Evolutionary conservation across 2,113 vertebrate species (phyloP).

Genomic region (Hemiscyllium ocellatum): DNA sequence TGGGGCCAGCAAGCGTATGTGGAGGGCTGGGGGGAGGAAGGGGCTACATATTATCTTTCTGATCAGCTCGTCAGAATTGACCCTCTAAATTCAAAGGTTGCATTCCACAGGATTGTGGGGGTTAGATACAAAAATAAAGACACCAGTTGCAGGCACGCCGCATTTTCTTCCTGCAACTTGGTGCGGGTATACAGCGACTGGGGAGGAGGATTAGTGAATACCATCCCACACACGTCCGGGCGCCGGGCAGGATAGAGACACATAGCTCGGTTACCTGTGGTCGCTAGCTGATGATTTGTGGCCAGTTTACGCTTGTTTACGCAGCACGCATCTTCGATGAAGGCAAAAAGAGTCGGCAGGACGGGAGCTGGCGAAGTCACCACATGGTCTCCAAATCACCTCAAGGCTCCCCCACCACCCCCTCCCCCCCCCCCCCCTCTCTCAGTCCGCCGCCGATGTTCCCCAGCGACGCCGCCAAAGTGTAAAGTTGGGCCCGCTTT

Average conservation of each 20-base stretch:
- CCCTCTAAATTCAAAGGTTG: too few species aligned
- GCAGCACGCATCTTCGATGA: slow-evolving; percentile 7
- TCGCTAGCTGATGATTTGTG: slow-evolving; percentile 11
- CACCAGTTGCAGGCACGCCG: slow-evolving; percentile 13
- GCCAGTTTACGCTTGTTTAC: slow-evolving; percentile 4
- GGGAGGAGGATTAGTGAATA: too few species aligned
- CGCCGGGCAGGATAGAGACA: background rate
- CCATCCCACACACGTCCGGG: background rate
- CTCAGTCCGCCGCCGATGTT: background rate
- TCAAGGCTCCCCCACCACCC: too few species aligned
- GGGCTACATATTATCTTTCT: background rate
- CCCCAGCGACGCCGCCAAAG: background rate
- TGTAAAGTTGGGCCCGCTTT: background rate
- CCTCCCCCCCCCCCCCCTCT: too few species aligned
- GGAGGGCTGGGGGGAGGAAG: background rate
- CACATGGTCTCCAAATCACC: background rate
- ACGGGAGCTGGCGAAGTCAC: background rate
- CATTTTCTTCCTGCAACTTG: slow-evolving; percentile 2
- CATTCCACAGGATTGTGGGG: background rate
- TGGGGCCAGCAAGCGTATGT: too few species aligned
- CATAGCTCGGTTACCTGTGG: background rate
- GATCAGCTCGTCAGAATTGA: background rate
- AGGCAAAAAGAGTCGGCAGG: background rate
- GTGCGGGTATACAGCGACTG: background rate
- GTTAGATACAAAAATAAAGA: background rate